phyloP scores from a whole-genome alignment of 2,797 vertebrate genomes.

The Morus bassanus region DNA sequence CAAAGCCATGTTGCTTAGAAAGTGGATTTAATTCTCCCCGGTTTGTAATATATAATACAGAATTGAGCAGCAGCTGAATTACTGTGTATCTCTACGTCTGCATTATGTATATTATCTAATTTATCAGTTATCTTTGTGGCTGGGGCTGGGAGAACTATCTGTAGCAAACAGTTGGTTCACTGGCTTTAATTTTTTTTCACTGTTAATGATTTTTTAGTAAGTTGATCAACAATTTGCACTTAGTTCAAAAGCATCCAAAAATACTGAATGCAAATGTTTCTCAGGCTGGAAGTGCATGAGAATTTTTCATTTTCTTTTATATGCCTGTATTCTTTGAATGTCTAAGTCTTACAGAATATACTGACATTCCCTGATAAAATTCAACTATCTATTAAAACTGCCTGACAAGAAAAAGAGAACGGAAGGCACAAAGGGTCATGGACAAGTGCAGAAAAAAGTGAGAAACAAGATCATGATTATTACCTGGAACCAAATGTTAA shows the following conservation, averaged over 20 bases:
- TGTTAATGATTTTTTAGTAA: neutral
- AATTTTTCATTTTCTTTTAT: neutral
- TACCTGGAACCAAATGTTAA: neutral
- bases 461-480: neutral
- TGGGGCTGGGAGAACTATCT: neutral
- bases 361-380: neutral
- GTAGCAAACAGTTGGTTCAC: neutral
- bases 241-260: neutral
- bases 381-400: neutral
- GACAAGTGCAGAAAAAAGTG: neutral
- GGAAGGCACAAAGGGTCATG: neutral
- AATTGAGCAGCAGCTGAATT: neutral
- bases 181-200: neutral
- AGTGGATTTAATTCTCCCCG: conserved; percentile 7
- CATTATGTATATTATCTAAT: neutral
- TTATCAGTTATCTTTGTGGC: neutral
- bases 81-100: neutral
- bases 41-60: neutral
- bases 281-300: neutral
- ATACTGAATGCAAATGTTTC: neutral
- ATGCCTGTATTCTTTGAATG: neutral
- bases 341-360: neutral
- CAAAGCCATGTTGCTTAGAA: neutral
- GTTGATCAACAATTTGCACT: neutral
- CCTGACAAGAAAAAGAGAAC: neutral